Percentiles rank a stretch among this genome's conserved stretches.
Conservation (phyloP, 2,888 invertebrate species). For the Strigamia maritima region DNA sequence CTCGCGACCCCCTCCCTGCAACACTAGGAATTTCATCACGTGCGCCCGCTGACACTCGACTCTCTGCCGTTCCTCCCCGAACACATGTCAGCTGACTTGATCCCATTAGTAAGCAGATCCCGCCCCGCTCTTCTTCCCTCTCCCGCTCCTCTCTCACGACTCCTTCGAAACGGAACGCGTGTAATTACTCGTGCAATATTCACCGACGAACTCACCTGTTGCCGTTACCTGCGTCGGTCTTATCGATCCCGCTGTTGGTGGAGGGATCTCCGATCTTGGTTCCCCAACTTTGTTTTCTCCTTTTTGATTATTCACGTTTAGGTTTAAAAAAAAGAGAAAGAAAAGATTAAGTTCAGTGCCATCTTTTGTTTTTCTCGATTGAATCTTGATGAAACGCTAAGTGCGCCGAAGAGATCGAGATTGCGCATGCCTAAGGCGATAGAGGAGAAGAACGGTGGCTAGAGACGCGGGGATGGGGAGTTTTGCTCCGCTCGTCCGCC, state of each 20-base stretch:
- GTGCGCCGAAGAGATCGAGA: background rate
- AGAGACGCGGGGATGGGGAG: background rate
- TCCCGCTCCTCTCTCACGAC: background rate
- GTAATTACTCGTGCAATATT: slow-evolving; percentile 3
- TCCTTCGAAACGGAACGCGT: background rate
- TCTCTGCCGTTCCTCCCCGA: background rate
- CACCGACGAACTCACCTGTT: background rate
- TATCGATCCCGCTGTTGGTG: background rate
- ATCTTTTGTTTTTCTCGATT: background rate
- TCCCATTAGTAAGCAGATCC: slow-evolving; percentile 24
- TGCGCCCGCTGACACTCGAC: slow-evolving; percentile 25
- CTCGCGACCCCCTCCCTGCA: background rate
- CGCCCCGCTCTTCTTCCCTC: background rate
- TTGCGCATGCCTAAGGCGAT: background rate
- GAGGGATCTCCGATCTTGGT: too few relatives aligned
- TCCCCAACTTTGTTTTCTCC: background rate
- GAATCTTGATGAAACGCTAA: background rate
- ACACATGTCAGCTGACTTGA: slow-evolving; percentile 20
- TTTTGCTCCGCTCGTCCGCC: background rate
- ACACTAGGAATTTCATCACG: slow-evolving; percentile 8
- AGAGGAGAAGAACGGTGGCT: background rate
- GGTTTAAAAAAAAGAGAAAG: too few relatives aligned
- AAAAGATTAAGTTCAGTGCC: too few relatives aligned
- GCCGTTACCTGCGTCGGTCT: background rate
- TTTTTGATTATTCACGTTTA: too few relatives aligned